Base-by-base conservation (phyloP, 2,888 invertebrate species). In the Dendrolimus houi region DNA sequence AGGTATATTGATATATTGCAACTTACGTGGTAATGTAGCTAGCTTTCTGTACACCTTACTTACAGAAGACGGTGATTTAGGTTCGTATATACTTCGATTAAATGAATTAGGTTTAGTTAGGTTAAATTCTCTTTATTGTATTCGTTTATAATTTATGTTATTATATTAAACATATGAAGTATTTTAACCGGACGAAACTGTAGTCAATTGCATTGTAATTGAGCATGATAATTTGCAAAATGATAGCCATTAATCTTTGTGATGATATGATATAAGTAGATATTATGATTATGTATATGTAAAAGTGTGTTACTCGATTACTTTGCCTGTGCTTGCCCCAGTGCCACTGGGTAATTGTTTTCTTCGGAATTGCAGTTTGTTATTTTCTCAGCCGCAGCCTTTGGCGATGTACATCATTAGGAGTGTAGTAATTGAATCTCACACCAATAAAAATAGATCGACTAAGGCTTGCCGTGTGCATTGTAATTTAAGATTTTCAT, bases 401-500 rank as follows among this genome's bases (percentile, higher is more conserved):
- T 68, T 66, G 74, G 78, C 83, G 68, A 60, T 67, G 67, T 70
- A 69, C 70, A 70, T 71, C 72, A 77, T 80, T 82, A 79, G 72
- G 75, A 73, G 71, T 67, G 72, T 60, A 74, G 79, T 86, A 86
- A 87, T 87, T 87, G 85, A 88, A 87, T 82, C 79, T 78, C 76
- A 74, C 72, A 72, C 75, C 83, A 85, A 87, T 80, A 85, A 86
- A 84, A 86, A 80, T 75, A 81, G 77, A 80, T 69, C 67, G 12
- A 47, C 47, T 47, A 67, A 77, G 71, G 69, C 72, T 72, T 76
- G 73, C 78, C 75, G 82, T 81, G 83, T 78, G 75, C 77, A 72
- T 74, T 75, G 83, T 81, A 85, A 87, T 88, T 87, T 86, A 75
- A 83, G 79, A 85, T 86, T 85, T 85, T 84, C 86, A 85, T 86